phyloP scores from a whole-genome alignment of 2,113 vertebrate species.

The Megaceryle torquata region DNA sequence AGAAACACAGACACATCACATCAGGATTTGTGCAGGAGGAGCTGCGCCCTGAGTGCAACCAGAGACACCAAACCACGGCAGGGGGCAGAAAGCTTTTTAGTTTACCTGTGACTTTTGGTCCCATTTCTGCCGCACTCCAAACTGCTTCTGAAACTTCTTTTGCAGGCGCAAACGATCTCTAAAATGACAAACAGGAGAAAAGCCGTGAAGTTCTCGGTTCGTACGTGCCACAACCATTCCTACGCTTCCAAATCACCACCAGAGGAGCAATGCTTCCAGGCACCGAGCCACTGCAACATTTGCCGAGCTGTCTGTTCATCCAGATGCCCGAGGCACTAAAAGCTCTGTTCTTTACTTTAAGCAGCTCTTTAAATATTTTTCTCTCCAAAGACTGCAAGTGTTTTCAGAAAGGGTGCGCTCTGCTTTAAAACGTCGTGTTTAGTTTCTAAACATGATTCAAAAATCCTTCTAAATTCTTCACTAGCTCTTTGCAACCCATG shows the following conservation, averaged over 20 bases:
- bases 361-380: background rate
- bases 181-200: background rate
- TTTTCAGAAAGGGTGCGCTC: background rate
- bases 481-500: background rate
- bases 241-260: background rate
- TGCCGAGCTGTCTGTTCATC: background rate
- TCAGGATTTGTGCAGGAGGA: background rate
- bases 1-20: background rate
- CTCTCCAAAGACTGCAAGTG: background rate
- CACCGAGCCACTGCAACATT: background rate
- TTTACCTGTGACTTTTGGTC: constrained; percentile 98
- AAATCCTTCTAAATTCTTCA: background rate
- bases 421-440: rapidly evolving
- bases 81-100: background rate
- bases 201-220: background rate
- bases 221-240: background rate
- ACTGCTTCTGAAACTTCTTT: constrained; percentile 99
- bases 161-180: constrained; percentile 95
- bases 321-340: background rate
- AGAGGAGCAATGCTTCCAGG: background rate
- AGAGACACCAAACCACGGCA: background rate
- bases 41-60: rapidly evolving
- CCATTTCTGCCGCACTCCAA: constrained; percentile 98
- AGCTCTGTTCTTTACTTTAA: background rate
- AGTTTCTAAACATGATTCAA: background rate